A percentile compares a stretch with the other conserved stretches of the same genome.
Evolutionary conservation across 2,888 invertebrate genomes (phyloP).

Genomic region (Crossocerus cetratus): DNA sequence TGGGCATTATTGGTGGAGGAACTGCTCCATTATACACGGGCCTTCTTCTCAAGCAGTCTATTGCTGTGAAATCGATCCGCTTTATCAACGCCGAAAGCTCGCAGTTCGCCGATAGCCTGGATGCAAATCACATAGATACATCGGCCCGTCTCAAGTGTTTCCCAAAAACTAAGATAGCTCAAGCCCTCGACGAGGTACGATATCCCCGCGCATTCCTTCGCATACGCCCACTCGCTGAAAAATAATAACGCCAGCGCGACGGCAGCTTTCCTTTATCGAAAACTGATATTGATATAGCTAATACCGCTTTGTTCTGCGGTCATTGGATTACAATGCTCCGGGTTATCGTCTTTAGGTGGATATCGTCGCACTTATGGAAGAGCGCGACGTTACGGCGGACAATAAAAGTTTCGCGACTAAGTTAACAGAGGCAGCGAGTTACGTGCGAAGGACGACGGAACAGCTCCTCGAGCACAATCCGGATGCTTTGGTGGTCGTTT

Average conservation of each 20-base stretch:
- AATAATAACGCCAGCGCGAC: neutral
- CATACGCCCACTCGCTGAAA: no score
- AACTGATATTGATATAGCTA: neutral
- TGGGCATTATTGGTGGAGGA: slow-evolving; percentile 70
- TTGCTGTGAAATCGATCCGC: slow-evolving; percentile 61
- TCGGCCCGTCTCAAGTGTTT: slow-evolving; percentile 62
- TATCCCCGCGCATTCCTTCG: neutral
- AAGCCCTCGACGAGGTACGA: slow-evolving; percentile 58
- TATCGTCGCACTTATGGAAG: slow-evolving; percentile 71
- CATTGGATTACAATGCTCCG: neutral
- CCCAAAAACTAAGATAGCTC: slow-evolving; percentile 49
- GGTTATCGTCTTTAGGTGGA: slow-evolving; percentile 57
- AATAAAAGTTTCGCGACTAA: slow-evolving; percentile 51
- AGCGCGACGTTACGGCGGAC: slow-evolving; percentile 55
- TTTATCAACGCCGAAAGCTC: slow-evolving; percentile 62
- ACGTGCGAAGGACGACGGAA: slow-evolving; percentile 62
- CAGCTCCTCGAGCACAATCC: slow-evolving; percentile 60
- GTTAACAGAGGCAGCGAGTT: slow-evolving; percentile 55
- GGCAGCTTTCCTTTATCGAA: no score
- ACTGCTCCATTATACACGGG: slow-evolving; percentile 60
- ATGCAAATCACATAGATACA: slow-evolving; percentile 66
- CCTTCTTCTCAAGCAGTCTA: slow-evolving; percentile 69
- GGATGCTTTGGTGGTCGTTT: slow-evolving; percentile 67
- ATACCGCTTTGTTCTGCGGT: neutral
- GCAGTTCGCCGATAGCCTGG: slow-evolving; percentile 52